These are phyloP conservation scores for Trialeurodes vaporariorum DNA, from an alignment of 1,140 invertebrate genomes.

Conservation along the genomic window DNA sequence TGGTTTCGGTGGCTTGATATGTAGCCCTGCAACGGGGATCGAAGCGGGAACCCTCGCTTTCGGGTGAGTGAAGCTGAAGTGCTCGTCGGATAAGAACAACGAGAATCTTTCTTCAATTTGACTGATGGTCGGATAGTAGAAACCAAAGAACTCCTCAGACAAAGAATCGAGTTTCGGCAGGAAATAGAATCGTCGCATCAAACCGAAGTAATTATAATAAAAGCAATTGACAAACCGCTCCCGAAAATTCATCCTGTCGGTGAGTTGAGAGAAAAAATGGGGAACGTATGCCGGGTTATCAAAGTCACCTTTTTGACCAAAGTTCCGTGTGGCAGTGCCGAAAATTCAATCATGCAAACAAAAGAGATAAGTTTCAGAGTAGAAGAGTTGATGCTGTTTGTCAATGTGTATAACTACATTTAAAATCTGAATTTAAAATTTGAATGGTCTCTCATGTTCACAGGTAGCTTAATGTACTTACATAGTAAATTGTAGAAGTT, in stretches of 20 bases:
- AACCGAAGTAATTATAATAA: conserved; percentile 11
- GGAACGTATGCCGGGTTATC: no score
- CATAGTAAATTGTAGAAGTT: no score
- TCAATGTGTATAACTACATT: no score
- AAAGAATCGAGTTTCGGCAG: neutral
- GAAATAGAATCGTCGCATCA: conserved; percentile 1
- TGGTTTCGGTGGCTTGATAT: conserved; percentile 24
- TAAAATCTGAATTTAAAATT: no score
- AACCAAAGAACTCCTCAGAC: neutral
- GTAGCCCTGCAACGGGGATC: conserved; percentile 26
- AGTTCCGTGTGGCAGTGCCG: no score
- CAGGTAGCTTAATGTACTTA: no score
- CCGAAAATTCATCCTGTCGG: conserved; percentile 21
- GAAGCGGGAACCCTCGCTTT: neutral
- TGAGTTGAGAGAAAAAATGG: no score
- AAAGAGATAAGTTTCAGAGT: no score
- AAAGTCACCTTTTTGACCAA: no score
- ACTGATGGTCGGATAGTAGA: neutral
- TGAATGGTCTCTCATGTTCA: no score
- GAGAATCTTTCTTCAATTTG: neutral
- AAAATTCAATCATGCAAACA: no score
- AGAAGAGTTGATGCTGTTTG: no score
- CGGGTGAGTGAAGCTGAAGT: neutral
- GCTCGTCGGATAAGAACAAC: neutral
- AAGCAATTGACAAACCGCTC: conserved; percentile 18